A percentile compares a stretch with the other conserved stretches of the same genome.
Conservation (phyloP, 1,140 invertebrate genomes). For the Thaumetopoea pityocampa region DNA sequence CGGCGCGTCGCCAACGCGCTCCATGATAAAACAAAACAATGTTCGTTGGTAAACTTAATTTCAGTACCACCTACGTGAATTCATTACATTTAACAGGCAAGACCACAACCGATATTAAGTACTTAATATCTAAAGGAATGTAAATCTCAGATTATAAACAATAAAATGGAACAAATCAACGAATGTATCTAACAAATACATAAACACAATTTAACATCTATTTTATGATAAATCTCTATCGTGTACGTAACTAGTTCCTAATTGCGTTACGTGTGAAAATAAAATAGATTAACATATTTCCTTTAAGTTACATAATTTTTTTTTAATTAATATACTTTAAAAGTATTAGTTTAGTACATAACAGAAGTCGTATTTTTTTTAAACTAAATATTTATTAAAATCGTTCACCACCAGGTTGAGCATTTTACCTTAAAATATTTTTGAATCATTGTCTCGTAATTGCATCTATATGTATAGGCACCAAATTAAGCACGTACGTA, state of each 20-base stretch:
- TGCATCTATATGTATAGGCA: conserved; percentile 27
- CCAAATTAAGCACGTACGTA: conserved; percentile 44
- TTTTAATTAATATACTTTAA: conserved; percentile 4
- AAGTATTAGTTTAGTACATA: conserved; percentile 11
- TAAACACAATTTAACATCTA: conserved; percentile 26
- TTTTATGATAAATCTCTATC: conserved; percentile 12
- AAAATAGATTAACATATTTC: conserved; percentile 3
- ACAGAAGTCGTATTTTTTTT: too few species aligned
- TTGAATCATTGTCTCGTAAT: too few species aligned
- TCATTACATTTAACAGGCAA: conserved; percentile 76
- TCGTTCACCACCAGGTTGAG: conserved; percentile 35
- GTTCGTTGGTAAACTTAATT: conserved; percentile 76
- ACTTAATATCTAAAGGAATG: conserved; percentile 76
- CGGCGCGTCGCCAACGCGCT: conserved; percentile 45
- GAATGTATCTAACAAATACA: conserved; percentile 25
- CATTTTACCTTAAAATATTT: conserved; percentile 26
- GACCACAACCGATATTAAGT: conserved; percentile 78
- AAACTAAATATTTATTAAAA: conserved; percentile 14
- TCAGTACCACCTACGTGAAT: conserved; percentile 68
- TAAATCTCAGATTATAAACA: conserved; percentile 49
- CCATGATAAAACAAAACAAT: conserved; percentile 69
- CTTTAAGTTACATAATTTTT: not conserved
- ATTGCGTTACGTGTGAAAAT: conserved; percentile 6
- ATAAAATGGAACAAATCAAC: conserved; percentile 34
- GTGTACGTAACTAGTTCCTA: conserved; percentile 2